Evolutionary conservation across 2,113 vertebrate genomes (phyloP).

Genomic region (Genyomyrus donnyi): DNA sequence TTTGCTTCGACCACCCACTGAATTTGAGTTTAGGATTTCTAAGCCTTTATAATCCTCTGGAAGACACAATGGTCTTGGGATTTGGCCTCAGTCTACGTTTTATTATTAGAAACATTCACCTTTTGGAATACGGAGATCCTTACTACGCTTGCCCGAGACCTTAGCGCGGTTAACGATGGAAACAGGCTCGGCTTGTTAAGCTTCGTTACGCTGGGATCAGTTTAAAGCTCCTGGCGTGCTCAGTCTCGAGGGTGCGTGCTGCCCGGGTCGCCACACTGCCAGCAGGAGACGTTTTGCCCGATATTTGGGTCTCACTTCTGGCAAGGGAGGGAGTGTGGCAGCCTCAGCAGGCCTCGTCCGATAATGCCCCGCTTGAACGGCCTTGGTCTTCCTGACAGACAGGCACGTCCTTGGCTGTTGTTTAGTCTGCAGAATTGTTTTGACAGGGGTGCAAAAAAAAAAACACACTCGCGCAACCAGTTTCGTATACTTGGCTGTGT

Average conservation of each 20-base stretch:
- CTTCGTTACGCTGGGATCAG: not conserved
- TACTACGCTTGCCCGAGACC: not conserved
- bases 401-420: slow-evolving; percentile 28
- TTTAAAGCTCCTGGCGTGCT: not conserved
- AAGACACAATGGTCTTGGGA: slow-evolving; percentile 29
- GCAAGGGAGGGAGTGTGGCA: too few relatives aligned
- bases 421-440: slow-evolving; percentile 59
- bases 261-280: not conserved
- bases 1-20: slow-evolving; percentile 55
- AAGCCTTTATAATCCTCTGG: slow-evolving; percentile 25
- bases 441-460: slow-evolving; percentile 42
- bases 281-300: not conserved
- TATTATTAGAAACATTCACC: slow-evolving; percentile 33
- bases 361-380: not conserved
- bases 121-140: slow-evolving; percentile 17
- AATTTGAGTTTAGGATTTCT: slow-evolving; percentile 35
- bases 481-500: slow-evolving; percentile 36
- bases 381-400: slow-evolving; percentile 34
- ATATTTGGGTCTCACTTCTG: not conserved
- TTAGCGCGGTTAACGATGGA: not conserved
- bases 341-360: not conserved
- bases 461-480: slow-evolving; percentile 38
- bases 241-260: not conserved
- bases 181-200: not conserved
- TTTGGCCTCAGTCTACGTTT: slow-evolving; percentile 29